Evolutionary conservation across 2,797 vertebrate genomes (phyloP), one percentile per base, ranked within the genome.

Genomic region (Mycteria americana): DNA sequence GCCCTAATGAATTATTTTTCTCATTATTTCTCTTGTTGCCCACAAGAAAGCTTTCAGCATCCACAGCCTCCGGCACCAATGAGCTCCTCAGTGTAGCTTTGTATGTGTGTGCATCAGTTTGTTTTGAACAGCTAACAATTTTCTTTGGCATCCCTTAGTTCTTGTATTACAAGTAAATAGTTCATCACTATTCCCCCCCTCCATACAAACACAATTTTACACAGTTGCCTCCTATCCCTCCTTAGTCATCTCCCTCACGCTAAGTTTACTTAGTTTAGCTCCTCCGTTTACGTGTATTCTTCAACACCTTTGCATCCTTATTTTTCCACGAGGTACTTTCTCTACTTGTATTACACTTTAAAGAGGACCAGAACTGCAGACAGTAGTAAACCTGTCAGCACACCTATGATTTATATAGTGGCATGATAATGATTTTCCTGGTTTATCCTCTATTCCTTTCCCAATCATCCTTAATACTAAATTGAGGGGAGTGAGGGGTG

Each of bases 321-420:
- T 75, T 95, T 86, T 84, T 88, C 85, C 69, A 88, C 1, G 0
- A 93, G 45, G 62, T 75, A 64, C 77, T 81, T 92, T 93, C 74
- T 68, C 79, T 90, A 81, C 93, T 94, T 92, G 90, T 95, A 16
- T 97, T 93, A 90, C 92, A 81, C 88, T 86, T 95, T 72, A 88
- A 93, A 95, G 77, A 92, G 62, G 69, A 90, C 18, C 27, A 96
- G 65, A 75, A 93, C 53, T 62, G 73, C 50, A 95, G 69, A 95
- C 41, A 90, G 69, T 31, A 85, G 76, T 93, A 96, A 96, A 95
- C 39, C 88, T 92, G 92, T 96, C 96, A 92, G 70, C 92, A 69
- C 43, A 73, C 4, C 9, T 69, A 24, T 22, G 69, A 96, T 75
- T 93, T 86, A 90, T 11, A 73, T 0, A 73, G 69, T 37, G 59